Percentiles rank a stretch among this genome's conserved stretches.
phyloP scores from a whole-genome alignment of 2,113 vertebrate genomes.

The Okapia johnstoni region DNA sequence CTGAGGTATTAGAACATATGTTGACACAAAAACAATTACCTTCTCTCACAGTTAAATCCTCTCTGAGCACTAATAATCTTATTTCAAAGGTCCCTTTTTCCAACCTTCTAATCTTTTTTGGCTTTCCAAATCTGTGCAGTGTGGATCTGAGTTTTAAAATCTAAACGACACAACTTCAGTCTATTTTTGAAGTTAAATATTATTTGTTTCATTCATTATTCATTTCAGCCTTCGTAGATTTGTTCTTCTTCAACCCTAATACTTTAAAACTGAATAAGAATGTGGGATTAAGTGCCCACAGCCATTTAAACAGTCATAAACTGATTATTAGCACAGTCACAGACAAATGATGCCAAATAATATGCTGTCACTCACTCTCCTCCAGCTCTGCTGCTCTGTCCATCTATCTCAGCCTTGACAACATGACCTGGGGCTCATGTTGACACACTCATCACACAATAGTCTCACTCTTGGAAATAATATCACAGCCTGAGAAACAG shows the following conservation, averaged over 20 bases:
- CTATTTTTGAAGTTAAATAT: background rate
- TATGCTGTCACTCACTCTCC: background rate
- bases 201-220: background rate
- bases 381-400: background rate
- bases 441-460: background rate
- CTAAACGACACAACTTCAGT: background rate
- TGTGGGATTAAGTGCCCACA: background rate
- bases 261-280: background rate
- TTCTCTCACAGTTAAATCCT: background rate
- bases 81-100: background rate
- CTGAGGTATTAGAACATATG: background rate
- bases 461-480: background rate
- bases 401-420: background rate
- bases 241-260: background rate
- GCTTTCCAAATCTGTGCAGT: background rate
- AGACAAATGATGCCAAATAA: background rate
- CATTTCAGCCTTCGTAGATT: constrained; percentile 35
- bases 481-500: background rate
- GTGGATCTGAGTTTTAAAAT: background rate
- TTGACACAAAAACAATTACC: background rate
- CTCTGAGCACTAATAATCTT: constrained; percentile 24
- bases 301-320: constrained; percentile 26
- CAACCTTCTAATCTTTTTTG: background rate
- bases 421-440: background rate
- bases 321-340: constrained; percentile 21